phyloP scores from a whole-genome alignment of 2,113 vertebrate genomes.

The Struthio camelus region DNA sequence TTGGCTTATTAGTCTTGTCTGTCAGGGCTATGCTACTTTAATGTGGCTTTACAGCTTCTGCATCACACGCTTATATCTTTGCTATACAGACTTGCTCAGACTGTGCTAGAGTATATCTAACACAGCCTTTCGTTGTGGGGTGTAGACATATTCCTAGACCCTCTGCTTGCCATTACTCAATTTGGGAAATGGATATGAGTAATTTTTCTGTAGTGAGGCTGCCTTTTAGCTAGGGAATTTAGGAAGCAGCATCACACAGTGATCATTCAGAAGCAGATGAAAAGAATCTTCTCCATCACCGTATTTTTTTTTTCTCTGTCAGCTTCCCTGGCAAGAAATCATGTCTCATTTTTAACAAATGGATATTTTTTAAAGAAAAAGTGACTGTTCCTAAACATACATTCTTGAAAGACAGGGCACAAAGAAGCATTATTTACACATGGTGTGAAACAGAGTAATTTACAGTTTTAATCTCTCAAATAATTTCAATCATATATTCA shows the following conservation, averaged over 20 bases:
- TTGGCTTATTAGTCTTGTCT: slow-evolving; percentile 66
- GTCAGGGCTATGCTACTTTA: slow-evolving; percentile 58
- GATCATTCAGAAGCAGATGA: slow-evolving; percentile 54
- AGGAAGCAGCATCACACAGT: slow-evolving; percentile 36
- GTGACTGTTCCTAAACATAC: slow-evolving; percentile 21
- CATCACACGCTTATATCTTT: not conserved
- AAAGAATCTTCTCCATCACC: slow-evolving; percentile 58
- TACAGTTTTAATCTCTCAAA: slow-evolving; percentile 24
- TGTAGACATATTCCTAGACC: slow-evolving; percentile 24
- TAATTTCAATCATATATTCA: slow-evolving; percentile 58
- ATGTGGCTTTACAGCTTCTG: slow-evolving; percentile 39
- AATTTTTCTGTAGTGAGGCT: slow-evolving; percentile 31
- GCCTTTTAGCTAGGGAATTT: slow-evolving; percentile 54
- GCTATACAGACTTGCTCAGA: slow-evolving; percentile 2
- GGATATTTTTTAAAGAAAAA: slow-evolving; percentile 38
- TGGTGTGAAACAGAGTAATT: slow-evolving; percentile 43
- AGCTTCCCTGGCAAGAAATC: slow-evolving; percentile 56
- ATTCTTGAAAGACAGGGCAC: slow-evolving; percentile 10
- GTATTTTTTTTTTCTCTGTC: slow-evolving; percentile 40
- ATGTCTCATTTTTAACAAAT: slow-evolving; percentile 46
- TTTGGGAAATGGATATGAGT: slow-evolving; percentile 34
- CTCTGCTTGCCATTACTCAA: slow-evolving; percentile 52
- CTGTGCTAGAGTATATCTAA: not conserved
- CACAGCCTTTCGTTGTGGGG: slow-evolving; percentile 23
- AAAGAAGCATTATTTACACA: slow-evolving; percentile 39